Base-by-base conservation (phyloP, 2,797 vertebrate species). In the Hipposideros larvatus region DNA sequence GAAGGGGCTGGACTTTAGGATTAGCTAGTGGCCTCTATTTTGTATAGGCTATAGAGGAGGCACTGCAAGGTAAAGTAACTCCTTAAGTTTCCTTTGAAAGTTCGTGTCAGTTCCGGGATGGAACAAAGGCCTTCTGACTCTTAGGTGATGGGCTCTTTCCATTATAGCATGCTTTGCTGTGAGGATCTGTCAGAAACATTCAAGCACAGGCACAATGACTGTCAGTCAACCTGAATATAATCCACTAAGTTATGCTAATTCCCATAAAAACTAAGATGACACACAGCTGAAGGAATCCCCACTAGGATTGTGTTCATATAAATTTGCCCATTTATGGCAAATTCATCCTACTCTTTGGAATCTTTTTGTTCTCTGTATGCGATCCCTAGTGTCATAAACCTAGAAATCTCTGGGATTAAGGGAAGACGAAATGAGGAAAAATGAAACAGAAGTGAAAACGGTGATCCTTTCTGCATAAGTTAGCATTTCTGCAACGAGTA, bases 211-310 rank as follows among this genome's bases (percentile, higher is more conserved):
- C 86, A 96, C 88, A 95, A 73, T 96, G 97, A 77, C 78, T 97
- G 95, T 96, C 97, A 98, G 83, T 97, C 97, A 98, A 48, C 71
- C 83, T 31, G 93, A 96, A 96, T 70, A 37, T 90, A 97, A 97
- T 96, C 97, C 92, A 92, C 96, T 96, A 93, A 97, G 0, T 95
- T 97, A 97, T 97, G 96, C 92, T 98, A 98, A 97, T 97, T 96
- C 96, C 97, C 86, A 65, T 87, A 92, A 95, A 96, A 96, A 95
- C 55, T 1, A 88, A 96, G 88, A 80, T 91, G 96, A 96, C 96
- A 96, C 79, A 96, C 63, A 53, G 65, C 86, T 82, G 31, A 97
- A 97, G 96, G 95, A 98, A 97, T 97, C 92, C 97, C 97, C 97
- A 94, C 86, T 94, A 97, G 96, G 96, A 94, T 97, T 97, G 84